A percentile compares a stretch with the other conserved stretches of the same genome.
Conservation (phyloP, 2,113 vertebrate species). For the Lasiurus cinereus region DNA sequence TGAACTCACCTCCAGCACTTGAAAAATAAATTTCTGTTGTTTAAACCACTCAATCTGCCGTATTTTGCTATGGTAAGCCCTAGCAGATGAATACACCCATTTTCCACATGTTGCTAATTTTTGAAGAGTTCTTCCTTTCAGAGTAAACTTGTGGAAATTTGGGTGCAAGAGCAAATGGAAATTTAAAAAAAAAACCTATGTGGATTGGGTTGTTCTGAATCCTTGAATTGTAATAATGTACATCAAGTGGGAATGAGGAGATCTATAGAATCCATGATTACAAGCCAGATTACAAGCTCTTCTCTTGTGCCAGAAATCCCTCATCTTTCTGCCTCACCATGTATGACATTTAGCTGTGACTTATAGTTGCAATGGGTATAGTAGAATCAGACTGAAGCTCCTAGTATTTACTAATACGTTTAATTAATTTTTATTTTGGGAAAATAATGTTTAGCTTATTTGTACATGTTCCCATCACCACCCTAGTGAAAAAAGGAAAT, state of each 20-base stretch:
- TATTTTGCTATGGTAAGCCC: neutral
- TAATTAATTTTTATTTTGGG: neutral
- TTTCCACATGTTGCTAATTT: constrained; percentile 45
- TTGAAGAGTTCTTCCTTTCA: constrained; percentile 33
- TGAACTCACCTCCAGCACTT: neutral
- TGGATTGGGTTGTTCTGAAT: constrained; percentile 3
- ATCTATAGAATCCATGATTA: neutral
- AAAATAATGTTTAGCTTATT: neutral
- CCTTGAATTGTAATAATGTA: neutral
- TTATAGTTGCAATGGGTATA: neutral
- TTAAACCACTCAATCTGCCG: neutral
- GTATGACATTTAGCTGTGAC: neutral
- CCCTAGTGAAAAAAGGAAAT: neutral
- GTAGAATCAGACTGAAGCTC: neutral
- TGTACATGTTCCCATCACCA: neutral
- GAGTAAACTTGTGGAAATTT: constrained; percentile 50
- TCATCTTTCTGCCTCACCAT: neutral
- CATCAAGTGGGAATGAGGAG: neutral
- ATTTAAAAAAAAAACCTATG: neutral
- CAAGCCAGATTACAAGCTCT: neutral
- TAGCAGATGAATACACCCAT: neutral
- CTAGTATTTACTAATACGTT: neutral
- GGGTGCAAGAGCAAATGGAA: neutral
- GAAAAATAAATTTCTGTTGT: neutral
- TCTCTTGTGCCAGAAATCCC: neutral